phyloP scores from a whole-genome alignment of 2,888 invertebrate genomes.

The Tiliacea aurago region DNA sequence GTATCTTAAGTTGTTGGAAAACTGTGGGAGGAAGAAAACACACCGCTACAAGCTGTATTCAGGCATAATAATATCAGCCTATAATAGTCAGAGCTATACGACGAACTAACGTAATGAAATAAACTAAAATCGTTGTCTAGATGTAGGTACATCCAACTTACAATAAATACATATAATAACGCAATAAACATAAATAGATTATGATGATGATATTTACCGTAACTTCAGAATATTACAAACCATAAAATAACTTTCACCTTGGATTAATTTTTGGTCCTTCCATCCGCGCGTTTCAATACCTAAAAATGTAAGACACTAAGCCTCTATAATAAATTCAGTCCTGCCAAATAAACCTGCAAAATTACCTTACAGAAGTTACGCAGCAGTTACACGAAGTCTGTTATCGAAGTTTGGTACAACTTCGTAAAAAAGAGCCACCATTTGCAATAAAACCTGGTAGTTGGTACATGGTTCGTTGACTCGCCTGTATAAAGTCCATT shows the following conservation, averaged over 20 bases:
- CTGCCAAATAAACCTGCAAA: conserved; percentile 12
- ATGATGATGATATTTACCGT: not conserved
- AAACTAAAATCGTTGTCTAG: not conserved
- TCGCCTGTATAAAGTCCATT: conserved; percentile 63
- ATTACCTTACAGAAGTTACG: conserved; percentile 13
- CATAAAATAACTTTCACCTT: not conserved
- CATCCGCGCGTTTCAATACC: not conserved
- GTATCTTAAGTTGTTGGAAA: conserved; percentile 5
- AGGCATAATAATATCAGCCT: not conserved
- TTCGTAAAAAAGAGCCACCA: conserved; percentile 50
- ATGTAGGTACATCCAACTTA: not conserved
- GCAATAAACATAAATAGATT: not conserved
- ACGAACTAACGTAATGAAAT: not conserved
- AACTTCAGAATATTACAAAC: not conserved
- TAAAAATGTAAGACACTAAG: not conserved
- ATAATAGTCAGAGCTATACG: not conserved
- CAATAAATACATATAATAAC: not conserved
- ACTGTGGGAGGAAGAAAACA: conserved; percentile 13
- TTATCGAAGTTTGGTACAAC: conserved; percentile 33
- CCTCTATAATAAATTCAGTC: not conserved
- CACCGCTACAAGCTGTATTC: not conserved
- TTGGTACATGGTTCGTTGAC: conserved; percentile 65
- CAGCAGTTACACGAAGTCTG: conserved; percentile 24
- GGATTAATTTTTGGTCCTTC: conserved; percentile 12
- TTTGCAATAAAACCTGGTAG: conserved; percentile 58